Conservation (phyloP, 1,140 invertebrate genomes). For the Sycobia sp. region DNA sequence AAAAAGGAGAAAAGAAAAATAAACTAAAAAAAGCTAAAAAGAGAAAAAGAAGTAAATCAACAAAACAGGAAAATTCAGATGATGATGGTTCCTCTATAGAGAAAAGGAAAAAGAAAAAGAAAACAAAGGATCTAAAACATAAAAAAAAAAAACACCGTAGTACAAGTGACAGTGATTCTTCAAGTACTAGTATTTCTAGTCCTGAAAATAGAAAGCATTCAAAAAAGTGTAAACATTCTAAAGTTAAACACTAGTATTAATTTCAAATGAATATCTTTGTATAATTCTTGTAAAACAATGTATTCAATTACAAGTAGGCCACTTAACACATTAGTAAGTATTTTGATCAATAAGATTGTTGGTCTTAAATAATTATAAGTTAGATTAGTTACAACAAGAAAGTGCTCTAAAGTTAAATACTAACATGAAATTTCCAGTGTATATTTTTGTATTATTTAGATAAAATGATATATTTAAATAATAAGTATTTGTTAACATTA, state of each 20-base stretch:
- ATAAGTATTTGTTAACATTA: constrained; percentile 17
- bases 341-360: constrained; percentile 59
- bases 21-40: constrained; percentile 43
- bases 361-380: constrained; percentile 95
- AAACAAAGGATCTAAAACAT: constrained; percentile 46
- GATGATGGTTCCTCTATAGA: constrained; percentile 34
- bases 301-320: too few species aligned
- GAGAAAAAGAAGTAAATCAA: constrained; percentile 41
- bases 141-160: constrained; percentile 41
- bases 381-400: too few species aligned
- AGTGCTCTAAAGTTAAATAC: too few species aligned
- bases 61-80: constrained; percentile 36
- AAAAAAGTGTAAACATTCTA: constrained; percentile 52
- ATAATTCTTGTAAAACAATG: constrained; percentile 9
- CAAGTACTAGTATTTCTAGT: constrained; percentile 35
- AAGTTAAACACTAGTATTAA: constrained; percentile 42
- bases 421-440: too few species aligned
- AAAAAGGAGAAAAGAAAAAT: constrained; percentile 37
- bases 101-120: constrained; percentile 43
- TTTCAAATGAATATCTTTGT: neutral
- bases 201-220: constrained; percentile 43
- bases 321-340: too few species aligned
- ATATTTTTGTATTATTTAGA: too few species aligned
- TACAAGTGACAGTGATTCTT: constrained; percentile 38
- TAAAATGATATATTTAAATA: neutral